phyloP scores from a whole-genome alignment of 64 coral and sea anemone species.

The Catalaphyllia jardinei region DNA sequence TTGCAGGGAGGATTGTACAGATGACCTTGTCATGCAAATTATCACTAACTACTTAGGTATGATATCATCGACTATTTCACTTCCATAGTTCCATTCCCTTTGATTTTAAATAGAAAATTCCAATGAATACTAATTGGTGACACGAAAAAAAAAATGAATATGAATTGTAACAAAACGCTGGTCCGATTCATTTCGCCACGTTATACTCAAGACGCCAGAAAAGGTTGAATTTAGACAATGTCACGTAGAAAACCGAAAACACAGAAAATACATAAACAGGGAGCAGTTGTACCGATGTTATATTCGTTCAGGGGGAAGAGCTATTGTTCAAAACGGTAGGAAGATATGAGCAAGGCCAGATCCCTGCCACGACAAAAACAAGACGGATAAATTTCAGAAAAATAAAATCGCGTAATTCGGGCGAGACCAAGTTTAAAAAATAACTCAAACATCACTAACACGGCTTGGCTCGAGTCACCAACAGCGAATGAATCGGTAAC shows the following conservation, averaged over 20 bases:
- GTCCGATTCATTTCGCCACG: no score
- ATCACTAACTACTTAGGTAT: background rate
- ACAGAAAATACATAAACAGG: background rate
- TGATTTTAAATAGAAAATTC: no score
- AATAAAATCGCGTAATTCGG: background rate
- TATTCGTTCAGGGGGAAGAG: background rate
- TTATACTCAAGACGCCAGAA: no score
- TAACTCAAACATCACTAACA: background rate
- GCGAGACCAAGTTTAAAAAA: background rate
- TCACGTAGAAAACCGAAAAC: background rate
- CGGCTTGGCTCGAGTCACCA: background rate
- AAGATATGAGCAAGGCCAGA: no score
- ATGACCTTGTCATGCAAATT: constrained; percentile 26
- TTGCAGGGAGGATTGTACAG: background rate
- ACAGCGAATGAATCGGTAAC: background rate
- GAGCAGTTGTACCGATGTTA: background rate
- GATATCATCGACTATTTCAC: constrained; percentile 3
- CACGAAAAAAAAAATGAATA: no score
- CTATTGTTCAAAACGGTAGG: background rate
- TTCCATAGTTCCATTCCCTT: background rate
- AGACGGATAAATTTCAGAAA: no score
- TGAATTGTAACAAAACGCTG: no score
- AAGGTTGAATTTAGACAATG: background rate
- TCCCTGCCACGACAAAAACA: background rate
- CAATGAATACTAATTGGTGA: no score